Base-by-base conservation (phyloP, 1,140 invertebrate genomes). In the Zaprionus africanus region DNA sequence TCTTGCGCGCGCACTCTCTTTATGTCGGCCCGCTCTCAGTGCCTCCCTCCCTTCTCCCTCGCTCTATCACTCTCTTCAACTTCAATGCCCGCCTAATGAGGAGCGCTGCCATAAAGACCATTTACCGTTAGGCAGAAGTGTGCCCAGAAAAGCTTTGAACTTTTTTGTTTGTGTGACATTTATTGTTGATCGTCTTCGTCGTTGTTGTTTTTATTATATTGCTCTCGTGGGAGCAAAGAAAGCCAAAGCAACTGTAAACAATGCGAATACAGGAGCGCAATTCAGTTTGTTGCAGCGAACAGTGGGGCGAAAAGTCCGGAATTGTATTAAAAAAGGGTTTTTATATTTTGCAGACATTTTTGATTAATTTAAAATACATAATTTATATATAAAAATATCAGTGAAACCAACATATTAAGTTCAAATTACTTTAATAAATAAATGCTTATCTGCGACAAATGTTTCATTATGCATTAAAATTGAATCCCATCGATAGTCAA, bases 101-200 rank as follows among this genome's bases (percentile, higher is more conserved):
- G 41, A 51, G 51, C 62, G 51, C 59, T 59, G 54, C 63, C 56
- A 79, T 79, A 70, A 74, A 67, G 63, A 58, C 12, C 15, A 49
- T 49, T 0, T 66, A 36, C 81, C 72, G 76, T 77, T 83, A 38
- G 19, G 34, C 22, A 56, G 58, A 58, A 70, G 77, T 77, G 59
- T 79, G 70, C 38, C 51, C 51, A 59, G 31, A 34, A 31, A 12
- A 51, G 24, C 49, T 72, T 81, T 78, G 73, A 81, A 76, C 82
- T 85, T 79, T 59, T 43, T 59, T 43, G 58, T 68, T 69, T 85
- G 82, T 85, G 82, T 85, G 82, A 79, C 70, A 78, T 85, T 85
- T 80, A 56, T 71, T 64, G 54, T 49, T 60, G 38, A 46, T 81
- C 46, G 46, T 51, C 34, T 28, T 61, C 60, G 65, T 62, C 11